phyloP scores from a whole-genome alignment of 2,797 vertebrate genomes.

The Nasua narica region DNA sequence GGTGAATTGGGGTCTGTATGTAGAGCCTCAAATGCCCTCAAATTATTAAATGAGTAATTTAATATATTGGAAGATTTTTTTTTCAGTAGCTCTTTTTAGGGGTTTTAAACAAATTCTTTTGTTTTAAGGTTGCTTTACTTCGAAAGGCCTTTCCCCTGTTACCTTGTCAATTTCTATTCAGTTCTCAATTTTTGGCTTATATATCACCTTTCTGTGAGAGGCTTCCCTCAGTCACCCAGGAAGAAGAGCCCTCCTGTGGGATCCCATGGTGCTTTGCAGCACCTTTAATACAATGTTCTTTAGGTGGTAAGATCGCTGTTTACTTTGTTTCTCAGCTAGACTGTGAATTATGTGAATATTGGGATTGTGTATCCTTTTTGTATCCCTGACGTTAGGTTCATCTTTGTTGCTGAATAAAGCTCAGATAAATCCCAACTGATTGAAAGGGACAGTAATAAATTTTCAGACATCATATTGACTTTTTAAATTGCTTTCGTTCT shows the following conservation, averaged over 20 bases:
- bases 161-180: background rate
- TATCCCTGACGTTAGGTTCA: background rate
- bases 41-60: background rate
- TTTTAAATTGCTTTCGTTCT: background rate
- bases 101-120: background rate
- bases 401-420: background rate
- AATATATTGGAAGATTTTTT: background rate
- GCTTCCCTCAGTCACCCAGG: background rate
- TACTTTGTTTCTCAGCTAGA: background rate
- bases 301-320: background rate
- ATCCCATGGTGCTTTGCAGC: rapidly evolving
- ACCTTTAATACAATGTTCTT: background rate
- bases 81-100: background rate
- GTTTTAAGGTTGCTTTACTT: background rate
- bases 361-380: background rate
- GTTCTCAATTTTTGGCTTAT: background rate
- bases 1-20: background rate
- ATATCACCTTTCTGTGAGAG: background rate
- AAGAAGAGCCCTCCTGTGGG: background rate
- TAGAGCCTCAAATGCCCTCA: background rate
- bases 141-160: background rate
- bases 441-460: background rate
- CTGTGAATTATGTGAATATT: background rate
- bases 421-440: background rate
- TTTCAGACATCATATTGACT: background rate